Base-by-base conservation (phyloP, 2,888 invertebrate genomes). In the Pinctada fucata region DNA sequence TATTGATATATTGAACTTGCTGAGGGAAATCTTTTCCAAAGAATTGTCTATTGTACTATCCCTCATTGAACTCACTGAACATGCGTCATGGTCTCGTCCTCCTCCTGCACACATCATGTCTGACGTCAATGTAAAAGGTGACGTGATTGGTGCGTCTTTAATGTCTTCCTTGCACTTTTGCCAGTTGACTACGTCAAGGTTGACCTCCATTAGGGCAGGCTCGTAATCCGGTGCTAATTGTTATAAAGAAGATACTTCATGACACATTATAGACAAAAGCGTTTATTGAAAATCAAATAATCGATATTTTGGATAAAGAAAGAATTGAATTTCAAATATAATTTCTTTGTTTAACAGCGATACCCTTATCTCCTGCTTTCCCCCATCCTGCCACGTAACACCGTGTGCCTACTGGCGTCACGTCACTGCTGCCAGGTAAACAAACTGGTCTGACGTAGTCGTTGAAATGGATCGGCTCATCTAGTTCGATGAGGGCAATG, bases 41-140 rank as follows among this genome's bases (percentile, higher is more conserved):
- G 31, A 31, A 31, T 31, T 31, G 31, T 31, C 31, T 31, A 31
- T 31, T 31, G 31, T 31, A 31, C 31, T 31, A 31, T 31, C 31
- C 31, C 31, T 31, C 31, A 31, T 31, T 31, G 31, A 31, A 31
- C 31, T 31, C 83, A 89, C 90, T 74, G 87, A 85, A 76, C 90
- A 90, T 2, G 89, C 84, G 72, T 90, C 90, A 70, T 88, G 86
- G 8, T 83, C 87, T 2, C 82, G 72, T 0, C 85, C 83, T 3
- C 90, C 90, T 0, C 89, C 89, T 45, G 90, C 90, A 81, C 90
- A 90, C 74, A 89, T 87, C 88, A 89, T 89, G 71, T 87, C 85
- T 3, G 82, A 66, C 8, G 86, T 87, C 1, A 89, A 84, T 66
- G 84, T 82, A 80, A 86, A 88, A 4, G 87, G 86, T 2, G 85